These are phyloP conservation scores for Athalia rosae DNA, from an alignment of 2,888 invertebrate genomes.

Conservation along the genomic window DNA sequence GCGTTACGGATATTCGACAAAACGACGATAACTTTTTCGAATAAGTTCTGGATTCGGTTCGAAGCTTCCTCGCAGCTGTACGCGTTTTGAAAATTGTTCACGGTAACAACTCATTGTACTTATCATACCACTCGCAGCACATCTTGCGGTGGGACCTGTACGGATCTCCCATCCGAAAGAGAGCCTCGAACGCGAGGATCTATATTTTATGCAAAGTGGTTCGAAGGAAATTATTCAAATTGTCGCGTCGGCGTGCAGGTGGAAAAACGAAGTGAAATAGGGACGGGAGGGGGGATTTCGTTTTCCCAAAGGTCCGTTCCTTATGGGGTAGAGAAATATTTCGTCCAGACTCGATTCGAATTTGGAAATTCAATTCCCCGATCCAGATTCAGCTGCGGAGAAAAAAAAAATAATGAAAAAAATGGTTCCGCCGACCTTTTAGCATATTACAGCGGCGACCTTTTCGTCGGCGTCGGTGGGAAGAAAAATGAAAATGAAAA, in stretches of 20 bases:
- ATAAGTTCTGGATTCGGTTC: background rate
- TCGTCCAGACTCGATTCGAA: background rate
- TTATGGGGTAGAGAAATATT: background rate
- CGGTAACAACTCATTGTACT: constrained; percentile 6
- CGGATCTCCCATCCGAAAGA: background rate
- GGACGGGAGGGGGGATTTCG: background rate
- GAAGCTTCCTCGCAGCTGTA: background rate
- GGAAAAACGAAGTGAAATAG: background rate
- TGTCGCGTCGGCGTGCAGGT: constrained; percentile 13
- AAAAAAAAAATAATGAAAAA: background rate
- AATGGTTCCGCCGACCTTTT: background rate
- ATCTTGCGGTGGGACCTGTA: background rate
- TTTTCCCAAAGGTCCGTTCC: constrained; percentile 7
- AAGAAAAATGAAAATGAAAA: background rate
- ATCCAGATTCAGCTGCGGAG: background rate
- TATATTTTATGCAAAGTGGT: constrained; percentile 39
- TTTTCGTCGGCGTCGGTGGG: background rate
- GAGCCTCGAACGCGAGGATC: background rate
- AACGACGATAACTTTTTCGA: background rate
- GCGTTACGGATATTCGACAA: background rate
- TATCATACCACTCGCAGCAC: constrained; percentile 30
- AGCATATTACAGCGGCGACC: no score
- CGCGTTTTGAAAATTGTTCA: constrained; percentile 25
- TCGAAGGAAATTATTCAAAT: constrained; percentile 35
- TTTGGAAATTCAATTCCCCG: background rate